phyloP scores from a whole-genome alignment of 2,797 vertebrate genomes.

The Enteromius afrohamiltoni region DNA sequence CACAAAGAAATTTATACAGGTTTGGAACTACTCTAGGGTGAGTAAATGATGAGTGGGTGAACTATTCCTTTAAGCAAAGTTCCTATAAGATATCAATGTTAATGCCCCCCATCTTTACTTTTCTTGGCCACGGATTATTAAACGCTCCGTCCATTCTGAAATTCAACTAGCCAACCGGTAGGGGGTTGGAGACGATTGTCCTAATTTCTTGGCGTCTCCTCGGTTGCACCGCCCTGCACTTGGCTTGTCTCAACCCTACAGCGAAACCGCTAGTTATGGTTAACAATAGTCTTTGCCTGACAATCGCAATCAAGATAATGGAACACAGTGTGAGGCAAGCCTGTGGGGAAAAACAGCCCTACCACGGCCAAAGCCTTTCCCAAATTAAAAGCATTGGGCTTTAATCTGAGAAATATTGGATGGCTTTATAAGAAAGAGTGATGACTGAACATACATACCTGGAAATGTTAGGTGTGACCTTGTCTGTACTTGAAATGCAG shows the following conservation, averaged over 20 bases:
- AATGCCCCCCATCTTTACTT: not conserved
- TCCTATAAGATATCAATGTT: not conserved
- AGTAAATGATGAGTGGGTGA: too few species aligned
- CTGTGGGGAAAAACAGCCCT: slow-evolving; percentile 22
- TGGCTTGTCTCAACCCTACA: slow-evolving; percentile 25
- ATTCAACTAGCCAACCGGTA: slow-evolving; percentile 31
- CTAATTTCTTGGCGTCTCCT: slow-evolving; percentile 39
- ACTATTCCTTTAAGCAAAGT: not conserved
- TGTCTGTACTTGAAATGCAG: slow-evolving; percentile 28
- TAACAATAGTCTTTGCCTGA: slow-evolving; percentile 57
- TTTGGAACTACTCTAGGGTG: too few species aligned
- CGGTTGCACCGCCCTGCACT: slow-evolving; percentile 14
- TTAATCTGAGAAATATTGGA: slow-evolving; percentile 63
- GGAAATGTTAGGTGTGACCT: slow-evolving; percentile 47
- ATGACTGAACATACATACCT: slow-evolving; percentile 41
- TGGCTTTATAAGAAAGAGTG: slow-evolving; percentile 59
- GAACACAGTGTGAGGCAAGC: slow-evolving; percentile 54
- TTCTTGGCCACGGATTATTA: not conserved
- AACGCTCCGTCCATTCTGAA: slow-evolving; percentile 17
- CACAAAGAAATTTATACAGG: too few species aligned
- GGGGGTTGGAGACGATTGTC: slow-evolving; percentile 51
- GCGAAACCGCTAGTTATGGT: slow-evolving; percentile 37
- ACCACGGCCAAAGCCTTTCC: slow-evolving; percentile 43
- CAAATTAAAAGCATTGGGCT: slow-evolving; percentile 53
- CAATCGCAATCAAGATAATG: slow-evolving; percentile 64